Evolutionary conservation across 30 jellyfish, hydroid and myxozoan species (phyloP).

Genomic region (Cassiopea xamachana): DNA sequence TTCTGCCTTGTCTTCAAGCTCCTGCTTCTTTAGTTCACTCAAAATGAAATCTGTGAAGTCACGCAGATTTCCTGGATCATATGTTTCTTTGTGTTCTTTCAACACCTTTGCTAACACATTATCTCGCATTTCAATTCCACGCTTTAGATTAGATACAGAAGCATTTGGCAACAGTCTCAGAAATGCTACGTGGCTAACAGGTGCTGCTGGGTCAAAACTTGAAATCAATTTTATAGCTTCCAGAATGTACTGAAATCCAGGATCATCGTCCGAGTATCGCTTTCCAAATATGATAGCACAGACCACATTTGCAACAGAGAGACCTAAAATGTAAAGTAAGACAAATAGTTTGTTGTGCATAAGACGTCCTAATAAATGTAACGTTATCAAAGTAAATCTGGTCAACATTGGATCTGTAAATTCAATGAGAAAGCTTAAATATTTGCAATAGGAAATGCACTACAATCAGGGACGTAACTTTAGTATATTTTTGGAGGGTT

Average conservation of each 20-base stretch:
- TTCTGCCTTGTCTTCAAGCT: not conserved
- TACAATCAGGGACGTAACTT: too few species aligned
- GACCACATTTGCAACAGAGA: conserved; percentile 55
- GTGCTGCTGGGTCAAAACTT: not conserved
- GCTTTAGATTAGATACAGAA: conserved; percentile 29
- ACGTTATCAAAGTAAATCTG: too few species aligned
- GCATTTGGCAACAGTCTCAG: conserved; percentile 68
- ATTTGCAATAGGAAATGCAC: too few species aligned
- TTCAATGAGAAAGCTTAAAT: too few species aligned
- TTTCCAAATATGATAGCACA: conserved; percentile 66
- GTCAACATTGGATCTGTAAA: too few species aligned
- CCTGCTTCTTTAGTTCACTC: conserved; percentile 17
- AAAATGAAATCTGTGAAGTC: not conserved
- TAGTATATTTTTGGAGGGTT: too few species aligned
- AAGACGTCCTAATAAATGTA: too few species aligned
- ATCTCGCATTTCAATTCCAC: conserved; percentile 55
- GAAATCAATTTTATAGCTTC: not conserved
- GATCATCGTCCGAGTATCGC: conserved; percentile 5
- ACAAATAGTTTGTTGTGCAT: too few species aligned
- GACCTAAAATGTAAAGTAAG: not conserved
- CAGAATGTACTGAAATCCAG: conserved; percentile 38
- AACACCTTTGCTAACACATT: conserved; percentile 11
- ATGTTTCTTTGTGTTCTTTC: conserved; percentile 57
- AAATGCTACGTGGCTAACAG: conserved; percentile 60
- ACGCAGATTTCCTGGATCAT: conserved; percentile 61